Conservation (phyloP, 92 coral and sea anemone genomes). For the Bergia sp. region DNA sequence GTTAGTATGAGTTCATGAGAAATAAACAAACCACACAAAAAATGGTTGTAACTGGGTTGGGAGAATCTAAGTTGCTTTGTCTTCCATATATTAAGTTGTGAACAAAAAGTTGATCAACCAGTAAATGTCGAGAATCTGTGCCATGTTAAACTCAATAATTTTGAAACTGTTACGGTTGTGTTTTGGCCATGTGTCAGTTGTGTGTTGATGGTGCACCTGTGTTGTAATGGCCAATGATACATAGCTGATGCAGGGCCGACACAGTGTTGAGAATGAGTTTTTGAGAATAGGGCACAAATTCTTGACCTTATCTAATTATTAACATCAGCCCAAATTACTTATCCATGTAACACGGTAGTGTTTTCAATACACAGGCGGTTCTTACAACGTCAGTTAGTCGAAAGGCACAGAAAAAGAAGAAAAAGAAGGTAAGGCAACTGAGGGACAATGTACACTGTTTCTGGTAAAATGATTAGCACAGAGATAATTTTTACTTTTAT, state of each 20-base stretch:
- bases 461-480: background rate
- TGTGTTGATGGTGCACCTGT: too few species aligned
- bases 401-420: constrained; percentile 93
- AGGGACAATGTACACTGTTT: background rate
- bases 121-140: too few species aligned
- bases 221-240: too few species aligned
- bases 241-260: too few species aligned
- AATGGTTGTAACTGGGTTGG: background rate
- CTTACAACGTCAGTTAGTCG: constrained; percentile 90
- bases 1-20: constrained; percentile 34
- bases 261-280: too few species aligned
- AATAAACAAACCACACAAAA: background rate
- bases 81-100: too few species aligned
- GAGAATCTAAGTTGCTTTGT: background rate
- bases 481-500: too few species aligned
- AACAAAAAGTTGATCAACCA: background rate
- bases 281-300: too few species aligned
- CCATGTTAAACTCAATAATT: too few species aligned
- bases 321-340: background rate
- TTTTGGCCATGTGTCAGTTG: too few species aligned
- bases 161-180: too few species aligned
- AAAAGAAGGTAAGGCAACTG: constrained; percentile 78
- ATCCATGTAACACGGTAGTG: background rate
- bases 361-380: constrained; percentile 60
- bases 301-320: too few species aligned